These are phyloP conservation scores for Cherax destructor DNA, from an alignment of 1,140 invertebrate species.

Conservation along the genomic window DNA sequence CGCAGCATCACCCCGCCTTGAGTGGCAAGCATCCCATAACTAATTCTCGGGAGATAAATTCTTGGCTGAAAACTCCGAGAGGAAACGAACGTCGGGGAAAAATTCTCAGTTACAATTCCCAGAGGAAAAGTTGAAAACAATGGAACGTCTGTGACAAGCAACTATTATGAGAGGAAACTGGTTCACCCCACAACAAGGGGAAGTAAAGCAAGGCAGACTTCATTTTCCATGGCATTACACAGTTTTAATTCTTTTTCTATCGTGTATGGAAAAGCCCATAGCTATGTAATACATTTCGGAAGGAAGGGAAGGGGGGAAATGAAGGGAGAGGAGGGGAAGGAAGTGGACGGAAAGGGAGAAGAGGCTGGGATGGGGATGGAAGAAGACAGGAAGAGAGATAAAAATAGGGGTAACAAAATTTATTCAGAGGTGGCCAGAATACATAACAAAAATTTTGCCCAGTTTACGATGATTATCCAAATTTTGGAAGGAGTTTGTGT, in stretches of 20 bases:
- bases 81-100: background rate
- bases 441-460: no score
- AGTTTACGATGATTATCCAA: no score
- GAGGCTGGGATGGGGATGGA: background rate
- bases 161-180: background rate
- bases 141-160: background rate
- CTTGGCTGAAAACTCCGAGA: constrained; percentile 5
- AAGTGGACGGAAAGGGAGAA: background rate
- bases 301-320: background rate
- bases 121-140: background rate
- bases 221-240: no score
- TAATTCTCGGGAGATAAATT: background rate
- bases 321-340: background rate
- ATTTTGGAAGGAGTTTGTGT: no score
- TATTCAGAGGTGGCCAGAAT: no score
- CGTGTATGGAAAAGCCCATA: no score
- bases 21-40: background rate
- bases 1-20: no score
- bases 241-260: no score
- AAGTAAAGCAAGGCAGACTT: no score
- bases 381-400: no score
- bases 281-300: background rate
- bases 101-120: background rate
- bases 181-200: background rate
- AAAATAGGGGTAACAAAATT: no score